Base-by-base conservation (phyloP, 2,888 invertebrate genomes). In the Trachelus tabidus region DNA sequence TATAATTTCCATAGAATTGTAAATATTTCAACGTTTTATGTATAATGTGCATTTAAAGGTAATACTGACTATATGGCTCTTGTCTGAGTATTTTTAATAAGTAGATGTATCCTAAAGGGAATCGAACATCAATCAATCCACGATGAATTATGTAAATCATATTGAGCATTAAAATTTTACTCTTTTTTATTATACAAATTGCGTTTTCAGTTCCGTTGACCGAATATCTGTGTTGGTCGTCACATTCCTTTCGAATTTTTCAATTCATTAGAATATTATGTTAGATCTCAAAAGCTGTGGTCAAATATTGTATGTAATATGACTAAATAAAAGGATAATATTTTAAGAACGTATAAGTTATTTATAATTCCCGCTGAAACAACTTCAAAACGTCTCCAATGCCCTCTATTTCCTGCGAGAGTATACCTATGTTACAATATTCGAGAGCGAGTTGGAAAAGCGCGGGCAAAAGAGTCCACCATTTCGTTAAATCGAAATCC, bases 391-490 rank as follows among this genome's bases (percentile, higher is more conserved):
- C 56, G 23, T 56, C 2, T 56, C 56, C 9, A 2, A 56, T 56
- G 80, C 79, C 79, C 73, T 80, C 81, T 80, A 82, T 77, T 71
- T 82, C 80, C 82, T 76, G 23, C 68, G 15, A 34, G 68, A 40
- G 40, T 40, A 40, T 35, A 35, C 12, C 35, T 35, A 11, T 37
- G 6, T 15, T 40, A 56, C 23, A 56, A 56, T 9, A 9, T 77
- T 81, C 76, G 82, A 84, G 85, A 84, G 82, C 78, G 85, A 84
- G 78, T 40, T 23, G 23, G 23, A 15, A 87, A 88, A 87, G 84
- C 85, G 87, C 88, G 88, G 80, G 83, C 75, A 76, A 78, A 75
- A 35, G 30, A 56, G 69, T n/a, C 68, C 34, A 35, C 76, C 76
- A 69, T 75, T 69, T 56, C 75, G 77, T 74, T 73, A 68, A 56